These are phyloP conservation scores for Crax fasciolata DNA, from an alignment of 2,797 vertebrate genomes.

Conservation along the genomic window DNA sequence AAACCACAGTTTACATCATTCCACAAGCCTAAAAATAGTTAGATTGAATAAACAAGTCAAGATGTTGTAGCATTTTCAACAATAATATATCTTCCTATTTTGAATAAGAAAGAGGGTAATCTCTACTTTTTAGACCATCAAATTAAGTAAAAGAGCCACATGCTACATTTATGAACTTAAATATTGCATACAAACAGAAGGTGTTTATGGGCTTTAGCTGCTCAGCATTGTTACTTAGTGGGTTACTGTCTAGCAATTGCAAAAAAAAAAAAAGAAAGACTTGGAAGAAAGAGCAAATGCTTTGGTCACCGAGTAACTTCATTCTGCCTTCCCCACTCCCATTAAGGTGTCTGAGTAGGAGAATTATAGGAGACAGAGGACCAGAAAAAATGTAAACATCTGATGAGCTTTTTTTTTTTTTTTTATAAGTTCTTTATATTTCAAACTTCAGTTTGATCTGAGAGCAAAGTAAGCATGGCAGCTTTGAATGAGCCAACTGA, in stretches of 20 bases:
- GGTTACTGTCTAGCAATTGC: not conserved
- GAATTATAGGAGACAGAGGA: not conserved
- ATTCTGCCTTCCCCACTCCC: not conserved
- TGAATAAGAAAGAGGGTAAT: not conserved
- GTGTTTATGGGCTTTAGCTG: not conserved
- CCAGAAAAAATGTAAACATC: not conserved
- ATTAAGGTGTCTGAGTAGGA: not conserved
- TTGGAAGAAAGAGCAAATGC: not conserved
- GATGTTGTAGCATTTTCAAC: not conserved
- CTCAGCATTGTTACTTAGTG: not conserved
- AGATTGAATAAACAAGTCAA: not conserved
- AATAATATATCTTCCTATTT: not conserved
- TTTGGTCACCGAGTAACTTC: not conserved
- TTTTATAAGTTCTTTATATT: not conserved
- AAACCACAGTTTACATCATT: conserved; percentile 52
- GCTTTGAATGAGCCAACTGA: not conserved
- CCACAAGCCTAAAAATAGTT: conserved; percentile 46
- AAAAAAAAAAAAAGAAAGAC: not conserved
- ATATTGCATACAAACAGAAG: not conserved
- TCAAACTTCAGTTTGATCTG: not conserved
- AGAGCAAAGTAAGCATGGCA: not conserved
- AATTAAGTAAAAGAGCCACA: not conserved
- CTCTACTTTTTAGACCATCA: not conserved
- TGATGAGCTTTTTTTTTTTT: not conserved
- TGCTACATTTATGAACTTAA: not conserved